Base-by-base conservation (phyloP, 1,140 invertebrate genomes). In the Probaryconus sp. region DNA sequence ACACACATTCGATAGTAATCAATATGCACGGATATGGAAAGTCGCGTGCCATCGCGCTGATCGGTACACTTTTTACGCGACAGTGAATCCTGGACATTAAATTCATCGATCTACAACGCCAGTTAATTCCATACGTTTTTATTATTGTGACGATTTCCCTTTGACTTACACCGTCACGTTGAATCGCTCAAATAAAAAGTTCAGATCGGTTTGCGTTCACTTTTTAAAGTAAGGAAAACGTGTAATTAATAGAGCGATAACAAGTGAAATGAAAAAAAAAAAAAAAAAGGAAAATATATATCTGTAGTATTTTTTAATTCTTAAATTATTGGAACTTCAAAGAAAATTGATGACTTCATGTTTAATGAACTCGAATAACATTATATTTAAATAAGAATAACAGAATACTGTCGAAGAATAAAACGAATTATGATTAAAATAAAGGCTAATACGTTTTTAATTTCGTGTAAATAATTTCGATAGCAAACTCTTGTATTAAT, bases 41-140 rank as follows among this genome's bases (percentile, higher is more conserved):
- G 33, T 42, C 35, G 28, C 24, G 21, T 45, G 26, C 26, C 14
- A 26, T 24, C 20, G 20, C 11, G 13, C 11, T 9, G 33, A 38
- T 50, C 35, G 35, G 43, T 48, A 48, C 33, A 38, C 56, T 61
- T 61, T 61, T 61, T 50, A 61, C 42, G 43, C 31, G 24, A 48
- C 55, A 11, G 9, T 38, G 55, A 47, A 30, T 17, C 33, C 5
- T 48, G 6, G 35, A 47, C 7, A 30, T 28, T 30, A 16, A 33
- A 50, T 43, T 20, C 16, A 50, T 42, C 58, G 35, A 60, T 60
- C 31, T 7, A 26, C 17, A 7, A 31, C 58, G 5, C 13, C 6
- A 45, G 10, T 31, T 61, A 50, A 61, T 61, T 61, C 50, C 26
- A 48, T 40, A 17, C 43, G 42, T 37, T 47, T 37, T 37, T 47